Evolutionary conservation across 1,140 invertebrate genomes (phyloP).

Genomic region (Nixonia krombeini): DNA sequence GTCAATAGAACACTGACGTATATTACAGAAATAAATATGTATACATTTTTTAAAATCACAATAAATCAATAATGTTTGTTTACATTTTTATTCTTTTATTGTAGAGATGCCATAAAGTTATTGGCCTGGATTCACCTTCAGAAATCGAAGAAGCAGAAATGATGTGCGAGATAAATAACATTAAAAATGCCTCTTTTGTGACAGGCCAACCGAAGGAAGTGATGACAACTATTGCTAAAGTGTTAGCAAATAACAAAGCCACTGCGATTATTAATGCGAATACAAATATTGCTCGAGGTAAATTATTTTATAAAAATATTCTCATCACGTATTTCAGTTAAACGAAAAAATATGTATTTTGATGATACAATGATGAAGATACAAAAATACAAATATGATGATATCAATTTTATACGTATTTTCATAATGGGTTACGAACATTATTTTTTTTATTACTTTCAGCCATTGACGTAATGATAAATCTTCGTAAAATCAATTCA

Average conservation of each 20-base stretch:
- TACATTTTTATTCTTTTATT: conserved; percentile 9
- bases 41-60: neutral
- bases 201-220: conserved; percentile 59
- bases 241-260: conserved; percentile 48
- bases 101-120: conserved; percentile 65
- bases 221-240: conserved; percentile 51
- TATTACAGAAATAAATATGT: neutral
- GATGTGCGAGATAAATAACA: conserved; percentile 63
- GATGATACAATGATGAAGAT: too few relatives aligned
- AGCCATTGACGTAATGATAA: conserved; percentile 65
- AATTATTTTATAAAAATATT: conserved; percentile 24
- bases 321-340: too few relatives aligned
- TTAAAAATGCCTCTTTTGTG: conserved; percentile 66
- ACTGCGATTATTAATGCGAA: conserved; percentile 63
- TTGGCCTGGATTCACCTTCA: conserved; percentile 64
- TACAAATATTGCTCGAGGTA: conserved; percentile 63
- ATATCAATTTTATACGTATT: too few relatives aligned
- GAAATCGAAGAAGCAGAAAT: conserved; percentile 68
- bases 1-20: neutral
- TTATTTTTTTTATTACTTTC: too few relatives aligned
- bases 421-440: too few relatives aligned
- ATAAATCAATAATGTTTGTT: neutral
- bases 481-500: conserved; percentile 58
- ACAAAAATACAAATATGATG: too few relatives aligned
- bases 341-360: too few relatives aligned